phyloP scores from a whole-genome alignment of 2,797 vertebrate species.

The Pipistrellus kuhlii region DNA sequence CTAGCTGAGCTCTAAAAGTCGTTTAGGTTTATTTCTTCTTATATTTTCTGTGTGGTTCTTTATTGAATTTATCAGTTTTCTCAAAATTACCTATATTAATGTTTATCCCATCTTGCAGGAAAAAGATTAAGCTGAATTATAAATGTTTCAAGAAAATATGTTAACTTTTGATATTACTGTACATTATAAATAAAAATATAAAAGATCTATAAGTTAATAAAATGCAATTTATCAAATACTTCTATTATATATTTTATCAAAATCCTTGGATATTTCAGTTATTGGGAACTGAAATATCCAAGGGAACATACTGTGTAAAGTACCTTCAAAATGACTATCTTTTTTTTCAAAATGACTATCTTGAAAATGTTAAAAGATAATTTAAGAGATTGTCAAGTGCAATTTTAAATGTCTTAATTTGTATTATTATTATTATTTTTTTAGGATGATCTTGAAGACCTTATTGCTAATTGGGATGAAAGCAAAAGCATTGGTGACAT shows the following conservation, averaged over 20 bases:
- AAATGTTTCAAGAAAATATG: not conserved
- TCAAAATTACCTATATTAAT: not conserved
- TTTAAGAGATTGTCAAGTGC: not conserved
- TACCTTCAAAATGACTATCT: not conserved
- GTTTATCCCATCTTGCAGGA: not conserved
- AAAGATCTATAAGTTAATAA: not conserved
- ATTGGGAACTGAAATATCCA: too few relatives aligned
- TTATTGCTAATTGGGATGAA: constrained; percentile 97
- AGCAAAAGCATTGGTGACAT: constrained; percentile 95
- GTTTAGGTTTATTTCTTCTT: constrained; percentile 28
- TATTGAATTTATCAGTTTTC: not conserved
- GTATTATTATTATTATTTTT: constrained; percentile 67
- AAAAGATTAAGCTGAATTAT: constrained; percentile 13
- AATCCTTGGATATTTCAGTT: not conserved
- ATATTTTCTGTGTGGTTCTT: not conserved
- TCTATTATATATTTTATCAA: constrained; percentile 34
- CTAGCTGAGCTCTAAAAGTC: constrained; percentile 15
- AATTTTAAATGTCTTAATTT: not conserved
- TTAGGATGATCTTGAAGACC: constrained; percentile 95
- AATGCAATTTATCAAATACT: not conserved
- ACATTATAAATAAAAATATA: constrained; percentile 32
- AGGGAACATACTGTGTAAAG: not conserved
- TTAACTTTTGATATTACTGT: constrained; percentile 9
- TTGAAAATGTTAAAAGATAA: constrained; percentile 11
- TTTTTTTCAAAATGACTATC: not conserved